These are phyloP conservation scores for Zosterops japonicus DNA, from an alignment of 2,113 vertebrate genomes.

Conservation along the genomic window DNA sequence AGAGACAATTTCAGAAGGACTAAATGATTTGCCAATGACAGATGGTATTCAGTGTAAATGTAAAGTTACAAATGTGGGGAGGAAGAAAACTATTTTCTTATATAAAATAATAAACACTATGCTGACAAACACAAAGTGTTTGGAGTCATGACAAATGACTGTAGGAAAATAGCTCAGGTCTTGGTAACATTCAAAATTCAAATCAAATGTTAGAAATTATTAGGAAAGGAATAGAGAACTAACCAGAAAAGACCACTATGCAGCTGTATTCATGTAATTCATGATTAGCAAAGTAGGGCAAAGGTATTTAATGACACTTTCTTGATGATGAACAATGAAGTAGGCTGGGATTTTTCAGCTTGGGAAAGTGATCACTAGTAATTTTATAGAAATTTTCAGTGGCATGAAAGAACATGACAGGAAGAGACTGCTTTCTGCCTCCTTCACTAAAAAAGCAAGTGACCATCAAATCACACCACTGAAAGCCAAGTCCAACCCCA, in stretches of 20 bases:
- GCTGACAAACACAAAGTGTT: not conserved
- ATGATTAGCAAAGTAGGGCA: not conserved
- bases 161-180: not conserved
- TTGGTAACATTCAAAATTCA: not conserved
- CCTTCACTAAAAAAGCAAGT: not conserved
- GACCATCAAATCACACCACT: not conserved
- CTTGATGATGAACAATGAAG: not conserved
- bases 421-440: not conserved
- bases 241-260: not conserved
- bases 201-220: not conserved
- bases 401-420: not conserved
- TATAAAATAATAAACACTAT: not conserved
- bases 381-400: not conserved
- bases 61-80: not conserved
- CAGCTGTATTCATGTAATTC: not conserved
- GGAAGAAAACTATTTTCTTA: not conserved
- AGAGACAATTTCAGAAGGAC: not conserved
- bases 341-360: not conserved
- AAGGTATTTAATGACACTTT: not conserved
- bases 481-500: not conserved
- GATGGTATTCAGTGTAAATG: not conserved
- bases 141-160: not conserved
- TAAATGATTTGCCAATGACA: not conserved
- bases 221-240: not conserved
- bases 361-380: not conserved